Evolutionary conservation across 2,888 invertebrate genomes (phyloP).

Genomic region (Clostera curtula): DNA sequence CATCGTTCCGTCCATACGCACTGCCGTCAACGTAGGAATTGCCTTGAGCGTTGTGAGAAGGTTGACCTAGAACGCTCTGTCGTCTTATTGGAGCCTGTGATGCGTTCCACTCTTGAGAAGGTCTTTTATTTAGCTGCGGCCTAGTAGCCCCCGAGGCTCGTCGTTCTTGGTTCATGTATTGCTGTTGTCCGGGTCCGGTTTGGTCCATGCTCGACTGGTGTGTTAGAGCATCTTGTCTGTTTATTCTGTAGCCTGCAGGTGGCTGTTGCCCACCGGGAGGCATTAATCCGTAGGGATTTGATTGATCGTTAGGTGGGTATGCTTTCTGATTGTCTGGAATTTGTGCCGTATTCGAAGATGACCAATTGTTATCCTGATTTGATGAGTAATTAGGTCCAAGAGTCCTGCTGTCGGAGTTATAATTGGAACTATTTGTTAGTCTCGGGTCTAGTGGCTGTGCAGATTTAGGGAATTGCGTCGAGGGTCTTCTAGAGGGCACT

Average conservation of each 20-base stretch:
- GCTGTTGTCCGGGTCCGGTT: slow-evolving; percentile 51
- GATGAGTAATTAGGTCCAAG: slow-evolving; percentile 47
- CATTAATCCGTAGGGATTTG: slow-evolving; percentile 36
- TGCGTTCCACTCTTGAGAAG: slow-evolving; percentile 48
- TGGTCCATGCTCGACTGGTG: slow-evolving; percentile 52
- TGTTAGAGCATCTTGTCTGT: slow-evolving; percentile 43
- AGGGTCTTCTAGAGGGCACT: slow-evolving; percentile 57
- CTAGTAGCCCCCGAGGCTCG: slow-evolving; percentile 47
- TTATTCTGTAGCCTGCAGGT: slow-evolving; percentile 36
- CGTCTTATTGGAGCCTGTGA: slow-evolving; percentile 43
- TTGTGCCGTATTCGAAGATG: slow-evolving; percentile 37
- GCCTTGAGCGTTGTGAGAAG: slow-evolving; percentile 44
- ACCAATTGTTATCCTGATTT: slow-evolving; percentile 54
- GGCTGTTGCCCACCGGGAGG: slow-evolving; percentile 33
- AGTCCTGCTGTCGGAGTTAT: slow-evolving; percentile 48
- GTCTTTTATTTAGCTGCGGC: slow-evolving; percentile 44
- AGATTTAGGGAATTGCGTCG: slow-evolving; percentile 52
- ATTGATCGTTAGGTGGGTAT: slow-evolving; percentile 44
- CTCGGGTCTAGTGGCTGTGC: slow-evolving; percentile 48
- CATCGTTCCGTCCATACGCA: slow-evolving; percentile 47
- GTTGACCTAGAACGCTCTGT: slow-evolving; percentile 59
- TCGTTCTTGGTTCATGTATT: slow-evolving; percentile 49
- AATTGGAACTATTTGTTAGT: slow-evolving; percentile 51
- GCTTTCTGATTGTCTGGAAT: slow-evolving; percentile 45
- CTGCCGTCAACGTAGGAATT: slow-evolving; percentile 42